phyloP scores from a whole-genome alignment of 2,113 vertebrate species.

The Hippocampus guttulatus region DNA sequence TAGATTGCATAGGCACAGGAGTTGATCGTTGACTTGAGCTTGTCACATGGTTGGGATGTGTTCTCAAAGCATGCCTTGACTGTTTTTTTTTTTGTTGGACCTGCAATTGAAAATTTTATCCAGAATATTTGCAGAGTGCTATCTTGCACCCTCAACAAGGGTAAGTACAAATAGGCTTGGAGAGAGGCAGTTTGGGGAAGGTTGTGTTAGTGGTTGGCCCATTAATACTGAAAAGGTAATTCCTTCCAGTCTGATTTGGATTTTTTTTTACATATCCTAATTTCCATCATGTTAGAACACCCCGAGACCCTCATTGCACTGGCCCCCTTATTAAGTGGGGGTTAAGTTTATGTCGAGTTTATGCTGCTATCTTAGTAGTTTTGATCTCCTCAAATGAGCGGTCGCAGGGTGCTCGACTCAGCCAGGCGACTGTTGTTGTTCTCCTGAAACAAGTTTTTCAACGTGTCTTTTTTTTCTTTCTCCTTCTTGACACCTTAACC shows the following conservation, averaged over 20 bases:
- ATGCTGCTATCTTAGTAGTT: no score
- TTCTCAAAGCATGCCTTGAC: constrained; percentile 52
- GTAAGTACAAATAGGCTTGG: constrained; percentile 50
- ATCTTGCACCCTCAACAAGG: constrained; percentile 16
- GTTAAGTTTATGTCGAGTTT: no score
- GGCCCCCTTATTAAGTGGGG: constrained; percentile 14
- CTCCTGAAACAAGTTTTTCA: constrained; percentile 48
- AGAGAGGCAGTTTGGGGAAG: constrained; percentile 20
- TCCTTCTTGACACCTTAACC: constrained; percentile 52
- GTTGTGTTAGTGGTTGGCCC: background rate
- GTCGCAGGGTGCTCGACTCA: constrained; percentile 60
- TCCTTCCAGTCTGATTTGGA: background rate
- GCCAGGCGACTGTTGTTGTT: constrained; percentile 22
- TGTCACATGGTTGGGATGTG: constrained; percentile 2
- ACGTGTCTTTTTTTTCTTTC: constrained; percentile 61
- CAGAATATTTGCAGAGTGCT: constrained; percentile 23
- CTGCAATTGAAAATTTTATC: constrained; percentile 46
- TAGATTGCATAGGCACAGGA: background rate
- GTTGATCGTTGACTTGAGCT: background rate
- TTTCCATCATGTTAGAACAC: constrained; percentile 35
- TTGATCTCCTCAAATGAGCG: constrained; percentile 48
- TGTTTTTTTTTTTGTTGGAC: constrained; percentile 56
- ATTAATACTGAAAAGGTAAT: background rate
- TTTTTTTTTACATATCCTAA: background rate
- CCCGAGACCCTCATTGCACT: constrained; percentile 55